These are phyloP conservation scores for Oscheius sp. DNA, from an alignment of 2,888 invertebrate genomes.

Conservation along the genomic window DNA sequence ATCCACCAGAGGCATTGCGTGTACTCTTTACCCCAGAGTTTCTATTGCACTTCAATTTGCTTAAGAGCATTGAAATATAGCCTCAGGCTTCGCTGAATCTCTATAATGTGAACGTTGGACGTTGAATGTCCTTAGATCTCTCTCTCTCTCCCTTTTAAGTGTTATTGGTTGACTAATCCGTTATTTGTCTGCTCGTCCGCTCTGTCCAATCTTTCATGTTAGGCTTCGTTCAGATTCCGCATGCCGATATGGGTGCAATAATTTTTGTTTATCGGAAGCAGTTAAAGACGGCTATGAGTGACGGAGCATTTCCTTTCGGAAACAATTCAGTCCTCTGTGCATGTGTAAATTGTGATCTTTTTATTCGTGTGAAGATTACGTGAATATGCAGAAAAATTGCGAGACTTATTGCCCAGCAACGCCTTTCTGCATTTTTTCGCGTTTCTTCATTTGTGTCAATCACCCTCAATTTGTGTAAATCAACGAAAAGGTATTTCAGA, in stretches of 20 bases:
- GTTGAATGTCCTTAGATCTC: not conserved
- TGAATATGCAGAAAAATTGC: constrained; percentile 4
- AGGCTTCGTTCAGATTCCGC: constrained; percentile 7
- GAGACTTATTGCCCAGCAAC: constrained; percentile 26
- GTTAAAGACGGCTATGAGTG: not conserved
- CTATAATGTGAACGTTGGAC: constrained; percentile 10
- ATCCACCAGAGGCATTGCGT: too few relatives aligned
- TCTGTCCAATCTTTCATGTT: not conserved
- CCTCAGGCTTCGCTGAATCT: not conserved
- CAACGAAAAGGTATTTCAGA: constrained; percentile 34
- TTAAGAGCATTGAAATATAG: constrained; percentile 7
- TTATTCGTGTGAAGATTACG: constrained; percentile 5
- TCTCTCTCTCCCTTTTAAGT: constrained; percentile 1
- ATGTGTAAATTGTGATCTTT: not conserved
- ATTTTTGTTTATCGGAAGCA: constrained; percentile 15
- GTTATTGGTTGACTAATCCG: not conserved
- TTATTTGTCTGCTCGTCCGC: not conserved
- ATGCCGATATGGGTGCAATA: constrained; percentile 19
- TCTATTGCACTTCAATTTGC: not conserved
- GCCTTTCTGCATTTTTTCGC: constrained; percentile 12
- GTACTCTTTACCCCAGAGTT: too few relatives aligned
- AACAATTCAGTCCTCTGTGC: not conserved
- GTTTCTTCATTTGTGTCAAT: constrained; percentile 17
- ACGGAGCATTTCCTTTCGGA: not conserved
- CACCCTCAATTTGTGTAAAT: too few relatives aligned